Evolutionary conservation across 2,797 vertebrate genomes (phyloP).

Genomic region (Sternotherus odoratus): DNA sequence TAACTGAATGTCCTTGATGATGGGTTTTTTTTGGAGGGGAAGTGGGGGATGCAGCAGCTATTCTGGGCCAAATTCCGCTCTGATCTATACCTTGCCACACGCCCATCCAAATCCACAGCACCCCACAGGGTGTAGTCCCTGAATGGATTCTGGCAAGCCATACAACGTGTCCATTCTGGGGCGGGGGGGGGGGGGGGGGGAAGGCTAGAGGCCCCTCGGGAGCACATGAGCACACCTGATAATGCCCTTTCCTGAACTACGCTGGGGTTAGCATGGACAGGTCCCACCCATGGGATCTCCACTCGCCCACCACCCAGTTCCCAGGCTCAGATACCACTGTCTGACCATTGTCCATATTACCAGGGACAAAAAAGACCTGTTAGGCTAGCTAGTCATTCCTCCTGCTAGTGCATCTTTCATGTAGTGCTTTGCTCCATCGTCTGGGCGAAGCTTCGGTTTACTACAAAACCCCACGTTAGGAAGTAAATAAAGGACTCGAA

Average conservation of each 20-base stretch:
- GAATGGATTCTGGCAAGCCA: background rate
- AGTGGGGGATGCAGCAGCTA: background rate
- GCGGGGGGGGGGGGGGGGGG: fast-evolving
- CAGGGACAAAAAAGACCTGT: background rate
- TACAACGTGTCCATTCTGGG: background rate
- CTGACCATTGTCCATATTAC: background rate
- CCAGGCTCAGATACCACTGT: background rate
- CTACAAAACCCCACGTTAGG: background rate
- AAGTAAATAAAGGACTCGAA: background rate
- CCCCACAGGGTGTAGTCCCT: background rate
- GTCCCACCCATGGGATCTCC: background rate
- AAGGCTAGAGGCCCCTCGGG: background rate
- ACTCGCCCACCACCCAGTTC: fast-evolving
- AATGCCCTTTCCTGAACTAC: background rate
- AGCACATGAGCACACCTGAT: fast-evolving
- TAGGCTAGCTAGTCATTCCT: fast-evolving
- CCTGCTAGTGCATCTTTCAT: fast-evolving
- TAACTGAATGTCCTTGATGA: background rate
- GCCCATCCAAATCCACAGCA: fast-evolving
- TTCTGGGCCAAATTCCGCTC: background rate
- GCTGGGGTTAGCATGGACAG: fast-evolving
- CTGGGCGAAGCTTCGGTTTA: background rate
- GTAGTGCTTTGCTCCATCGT: fast-evolving
- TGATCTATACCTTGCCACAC: background rate
- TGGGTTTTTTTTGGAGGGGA: background rate